Evolutionary conservation across 2,113 vertebrate genomes (phyloP).

Genomic region (Balaenoptera acutorostrata): DNA sequence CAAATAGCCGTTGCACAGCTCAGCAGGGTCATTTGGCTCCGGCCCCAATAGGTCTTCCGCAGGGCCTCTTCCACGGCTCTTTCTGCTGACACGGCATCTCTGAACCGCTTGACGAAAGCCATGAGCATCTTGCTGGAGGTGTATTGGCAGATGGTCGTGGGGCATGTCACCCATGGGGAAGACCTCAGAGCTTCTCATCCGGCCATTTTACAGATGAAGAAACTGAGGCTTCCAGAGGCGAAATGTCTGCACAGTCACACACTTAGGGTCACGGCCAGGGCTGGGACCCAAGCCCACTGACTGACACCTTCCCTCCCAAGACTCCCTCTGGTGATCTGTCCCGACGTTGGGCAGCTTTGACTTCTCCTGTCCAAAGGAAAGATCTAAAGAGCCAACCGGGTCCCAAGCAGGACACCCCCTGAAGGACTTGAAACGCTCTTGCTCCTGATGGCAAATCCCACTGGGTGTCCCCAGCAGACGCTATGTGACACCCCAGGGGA

Average conservation of each 20-base stretch:
- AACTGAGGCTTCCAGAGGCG: neutral
- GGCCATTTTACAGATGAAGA: neutral
- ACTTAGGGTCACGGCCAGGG: neutral
- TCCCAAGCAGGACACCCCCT: neutral
- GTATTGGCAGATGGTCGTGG: neutral
- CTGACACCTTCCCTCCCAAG: neutral
- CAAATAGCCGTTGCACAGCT: neutral
- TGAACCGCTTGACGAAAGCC: neutral
- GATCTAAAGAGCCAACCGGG: neutral
- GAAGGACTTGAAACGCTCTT: neutral
- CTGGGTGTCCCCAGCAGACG: rapidly evolving
- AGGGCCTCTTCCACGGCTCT: neutral
- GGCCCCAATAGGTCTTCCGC: rapidly evolving
- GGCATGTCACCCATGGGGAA: neutral
- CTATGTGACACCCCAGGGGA: neutral
- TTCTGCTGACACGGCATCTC: neutral
- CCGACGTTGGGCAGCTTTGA: neutral
- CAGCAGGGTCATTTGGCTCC: neutral
- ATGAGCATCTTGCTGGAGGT: neutral
- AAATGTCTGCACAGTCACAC: neutral
- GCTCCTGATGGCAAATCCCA: neutral
- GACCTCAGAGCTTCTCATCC: neutral
- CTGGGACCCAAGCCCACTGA: neutral
- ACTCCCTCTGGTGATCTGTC: neutral
- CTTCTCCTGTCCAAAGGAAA: neutral